Percentiles rank a stretch among this genome's conserved stretches.
Conservation (phyloP, 92 coral and sea anemone genomes). For the Epizoanthus scotinus region DNA sequence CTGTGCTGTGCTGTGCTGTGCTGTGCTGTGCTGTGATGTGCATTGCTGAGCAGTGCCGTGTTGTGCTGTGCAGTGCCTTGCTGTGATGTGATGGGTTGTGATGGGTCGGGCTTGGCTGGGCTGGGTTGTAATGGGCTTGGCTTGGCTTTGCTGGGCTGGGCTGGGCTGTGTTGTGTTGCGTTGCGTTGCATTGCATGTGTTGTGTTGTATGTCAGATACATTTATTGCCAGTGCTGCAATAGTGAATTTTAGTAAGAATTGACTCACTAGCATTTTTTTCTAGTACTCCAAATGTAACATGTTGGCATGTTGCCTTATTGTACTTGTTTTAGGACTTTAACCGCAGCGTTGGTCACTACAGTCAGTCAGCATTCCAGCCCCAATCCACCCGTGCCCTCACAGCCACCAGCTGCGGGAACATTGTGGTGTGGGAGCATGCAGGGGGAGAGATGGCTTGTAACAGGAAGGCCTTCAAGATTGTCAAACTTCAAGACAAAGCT, state of each 20-base stretch:
- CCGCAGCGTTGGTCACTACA: constrained; percentile 90
- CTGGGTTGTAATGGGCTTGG: no score
- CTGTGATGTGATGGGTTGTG: no score
- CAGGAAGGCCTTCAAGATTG: constrained; percentile 97
- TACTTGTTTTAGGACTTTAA: constrained; percentile 78
- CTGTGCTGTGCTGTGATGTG: no score
- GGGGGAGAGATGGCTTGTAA: constrained; percentile 86
- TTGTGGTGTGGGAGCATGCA: constrained; percentile 94
- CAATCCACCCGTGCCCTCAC: constrained; percentile 89
- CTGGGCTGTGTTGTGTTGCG: not conserved
- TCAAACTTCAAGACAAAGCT: constrained; percentile 92
- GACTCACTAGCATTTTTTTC: not conserved
- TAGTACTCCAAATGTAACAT: not conserved
- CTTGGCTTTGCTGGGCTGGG: no score
- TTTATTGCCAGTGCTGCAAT: not conserved
- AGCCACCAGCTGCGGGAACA: constrained; percentile 96
- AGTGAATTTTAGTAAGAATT: no score
- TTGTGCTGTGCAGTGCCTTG: no score
- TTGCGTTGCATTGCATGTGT: not conserved
- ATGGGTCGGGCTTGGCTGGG: no score
- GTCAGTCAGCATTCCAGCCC: constrained; percentile 96
- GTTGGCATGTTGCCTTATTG: no score
- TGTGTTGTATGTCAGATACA: not conserved
- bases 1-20: no score
- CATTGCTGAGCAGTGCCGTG: no score